These are phyloP conservation scores for Gila orcuttii DNA, from an alignment of 2,113 vertebrate genomes.

Conservation along the genomic window DNA sequence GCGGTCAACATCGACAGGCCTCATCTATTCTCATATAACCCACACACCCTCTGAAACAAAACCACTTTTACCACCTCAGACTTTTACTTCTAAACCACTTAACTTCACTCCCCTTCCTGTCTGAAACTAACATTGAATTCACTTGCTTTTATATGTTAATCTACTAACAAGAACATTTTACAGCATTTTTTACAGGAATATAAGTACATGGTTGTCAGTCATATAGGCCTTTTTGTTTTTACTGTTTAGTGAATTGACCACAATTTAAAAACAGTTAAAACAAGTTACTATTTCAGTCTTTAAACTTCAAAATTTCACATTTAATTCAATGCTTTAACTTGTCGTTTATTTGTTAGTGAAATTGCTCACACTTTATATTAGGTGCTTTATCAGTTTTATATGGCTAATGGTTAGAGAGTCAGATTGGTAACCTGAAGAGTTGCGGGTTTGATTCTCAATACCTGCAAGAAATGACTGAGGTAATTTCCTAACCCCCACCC, in stretches of 20 bases:
- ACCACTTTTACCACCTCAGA: slow-evolving; percentile 19
- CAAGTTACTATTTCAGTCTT: too few species aligned
- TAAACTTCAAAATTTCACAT: too few species aligned
- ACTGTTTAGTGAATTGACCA: not conserved
- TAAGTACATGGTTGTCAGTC: not conserved
- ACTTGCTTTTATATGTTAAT: not conserved
- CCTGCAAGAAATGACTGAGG: too few species aligned
- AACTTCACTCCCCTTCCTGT: not conserved
- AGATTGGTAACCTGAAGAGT: too few species aligned
- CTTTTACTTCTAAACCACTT: not conserved
- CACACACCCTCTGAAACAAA: slow-evolving; percentile 25
- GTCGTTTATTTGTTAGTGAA: not conserved
- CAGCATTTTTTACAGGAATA: not conserved
- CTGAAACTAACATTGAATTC: not conserved
- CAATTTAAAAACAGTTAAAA: not conserved
- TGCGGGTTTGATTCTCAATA: too few species aligned
- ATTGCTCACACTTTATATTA: too few species aligned
- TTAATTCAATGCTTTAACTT: too few species aligned
- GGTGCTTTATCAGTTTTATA: too few species aligned
- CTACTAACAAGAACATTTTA: not conserved
- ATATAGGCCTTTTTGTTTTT: not conserved
- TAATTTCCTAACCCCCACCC: too few species aligned
- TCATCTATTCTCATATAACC: slow-evolving; percentile 34
- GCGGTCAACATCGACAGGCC: not conserved
- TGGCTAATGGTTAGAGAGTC: too few species aligned